Conservation (phyloP, 23 tunicate genomes). For the Ascidia mentula region DNA sequence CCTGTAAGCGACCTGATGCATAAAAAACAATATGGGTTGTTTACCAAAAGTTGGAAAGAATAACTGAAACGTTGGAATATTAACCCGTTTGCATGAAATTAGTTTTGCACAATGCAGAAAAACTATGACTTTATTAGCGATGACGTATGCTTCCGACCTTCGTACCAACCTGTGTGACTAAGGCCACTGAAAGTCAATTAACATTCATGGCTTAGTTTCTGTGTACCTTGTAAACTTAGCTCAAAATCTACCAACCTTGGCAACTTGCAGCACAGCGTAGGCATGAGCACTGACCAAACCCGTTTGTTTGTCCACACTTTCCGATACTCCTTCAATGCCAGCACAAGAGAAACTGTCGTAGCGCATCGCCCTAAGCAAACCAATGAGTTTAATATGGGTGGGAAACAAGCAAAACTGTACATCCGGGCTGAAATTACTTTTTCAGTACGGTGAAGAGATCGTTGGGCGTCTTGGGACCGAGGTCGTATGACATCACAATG, state of each 20-base stretch:
- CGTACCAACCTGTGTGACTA: no score
- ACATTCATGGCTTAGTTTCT: no score
- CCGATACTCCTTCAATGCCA: constrained; percentile 31
- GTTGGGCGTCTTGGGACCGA: constrained; percentile 55
- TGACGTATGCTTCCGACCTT: no score
- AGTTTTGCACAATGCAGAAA: no score
- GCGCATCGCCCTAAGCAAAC: constrained; percentile 53
- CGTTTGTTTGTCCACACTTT: constrained; percentile 31
- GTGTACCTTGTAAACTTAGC: no score
- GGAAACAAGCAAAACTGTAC: background rate
- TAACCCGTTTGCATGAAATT: no score
- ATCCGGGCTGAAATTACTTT: constrained; percentile 1
- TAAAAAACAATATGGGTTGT: no score
- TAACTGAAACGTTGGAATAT: no score
- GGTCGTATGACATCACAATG: constrained; percentile 52
- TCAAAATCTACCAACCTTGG: constrained; percentile 63
- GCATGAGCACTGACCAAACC: constrained; percentile 88
- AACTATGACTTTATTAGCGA: no score
- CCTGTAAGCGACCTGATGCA: constrained; percentile 33
- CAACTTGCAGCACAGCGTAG: constrained; percentile 52
- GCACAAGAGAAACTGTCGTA: constrained; percentile 67
- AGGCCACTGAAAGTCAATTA: no score
- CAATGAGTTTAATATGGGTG: background rate
- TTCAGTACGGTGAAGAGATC: constrained; percentile 16
- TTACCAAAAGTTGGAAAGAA: no score